Evolutionary conservation across 2,797 vertebrate species (phyloP).

Genomic region (Apodemus agrarius): DNA sequence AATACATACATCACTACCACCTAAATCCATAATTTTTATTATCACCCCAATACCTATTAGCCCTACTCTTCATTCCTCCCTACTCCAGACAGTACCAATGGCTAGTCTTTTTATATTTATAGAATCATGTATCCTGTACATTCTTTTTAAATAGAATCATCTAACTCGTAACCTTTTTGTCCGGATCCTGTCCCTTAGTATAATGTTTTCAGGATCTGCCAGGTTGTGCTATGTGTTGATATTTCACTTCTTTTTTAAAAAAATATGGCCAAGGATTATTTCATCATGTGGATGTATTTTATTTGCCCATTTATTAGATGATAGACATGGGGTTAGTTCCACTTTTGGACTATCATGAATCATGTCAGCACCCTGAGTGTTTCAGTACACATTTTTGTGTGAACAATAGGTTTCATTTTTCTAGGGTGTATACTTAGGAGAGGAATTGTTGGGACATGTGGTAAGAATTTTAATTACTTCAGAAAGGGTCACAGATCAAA

Average conservation of each 20-base stretch:
- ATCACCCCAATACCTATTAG: neutral
- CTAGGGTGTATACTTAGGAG: neutral
- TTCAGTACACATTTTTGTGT: slow-evolving; percentile 52
- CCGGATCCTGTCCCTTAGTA: slow-evolving; percentile 1
- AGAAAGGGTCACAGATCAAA: slow-evolving; percentile 47
- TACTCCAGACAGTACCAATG: neutral
- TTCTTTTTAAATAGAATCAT: slow-evolving; percentile 18
- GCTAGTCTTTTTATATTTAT: slow-evolving; percentile 26
- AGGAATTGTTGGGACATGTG: neutral
- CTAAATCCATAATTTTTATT: neutral
- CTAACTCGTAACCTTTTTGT: slow-evolving; percentile 18
- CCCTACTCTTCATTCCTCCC: neutral
- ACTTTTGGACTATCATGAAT: slow-evolving; percentile 12
- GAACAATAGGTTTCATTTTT: slow-evolving; percentile 25
- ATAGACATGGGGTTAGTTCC: slow-evolving; percentile 9
- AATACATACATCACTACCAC: neutral
- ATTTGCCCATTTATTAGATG: slow-evolving; percentile 29
- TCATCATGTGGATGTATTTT: neutral
- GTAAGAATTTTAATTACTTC: slow-evolving; percentile 46
- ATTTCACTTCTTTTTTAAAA: slow-evolving; percentile 21
- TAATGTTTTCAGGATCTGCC: slow-evolving; percentile 1
- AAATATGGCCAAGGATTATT: slow-evolving; percentile 12
- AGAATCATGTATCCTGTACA: slow-evolving; percentile 6
- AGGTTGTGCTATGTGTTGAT: neutral
- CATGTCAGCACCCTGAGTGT: neutral